A percentile compares a stretch with the other conserved stretches of the same genome.
Conservation (phyloP, 2,797 vertebrate genomes). For the Chlorospingus semifuscus region DNA sequence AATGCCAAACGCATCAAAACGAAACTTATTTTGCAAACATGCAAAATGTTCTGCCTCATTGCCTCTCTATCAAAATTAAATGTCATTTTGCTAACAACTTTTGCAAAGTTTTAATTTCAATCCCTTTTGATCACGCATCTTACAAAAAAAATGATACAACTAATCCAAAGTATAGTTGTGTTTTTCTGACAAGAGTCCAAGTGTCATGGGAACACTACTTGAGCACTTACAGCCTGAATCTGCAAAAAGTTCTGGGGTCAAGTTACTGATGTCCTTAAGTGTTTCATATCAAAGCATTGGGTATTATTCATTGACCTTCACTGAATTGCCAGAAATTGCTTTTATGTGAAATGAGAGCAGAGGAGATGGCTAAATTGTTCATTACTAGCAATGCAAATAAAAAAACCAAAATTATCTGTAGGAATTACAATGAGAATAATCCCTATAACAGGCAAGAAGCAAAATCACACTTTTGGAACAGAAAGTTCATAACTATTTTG, state of each 20-base stretch:
- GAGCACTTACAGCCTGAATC: constrained; percentile 15
- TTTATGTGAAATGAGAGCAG: constrained; percentile 32
- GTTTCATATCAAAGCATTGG: constrained; percentile 27
- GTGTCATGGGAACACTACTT: not conserved
- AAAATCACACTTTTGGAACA: not conserved
- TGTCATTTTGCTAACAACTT: constrained; percentile 66
- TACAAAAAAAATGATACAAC: not conserved
- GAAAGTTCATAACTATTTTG: constrained; percentile 7
- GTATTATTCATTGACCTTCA: constrained; percentile 34
- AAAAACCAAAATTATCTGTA: not conserved
- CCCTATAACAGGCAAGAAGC: not conserved
- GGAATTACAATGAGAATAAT: not conserved
- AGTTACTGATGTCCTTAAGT: constrained; percentile 10
- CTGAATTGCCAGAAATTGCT: constrained; percentile 34
- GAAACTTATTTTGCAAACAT: constrained; percentile 75
- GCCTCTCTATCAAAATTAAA: constrained; percentile 61
- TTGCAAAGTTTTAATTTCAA: constrained; percentile 54
- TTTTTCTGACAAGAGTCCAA: not conserved
- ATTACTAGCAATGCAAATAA: not conserved
- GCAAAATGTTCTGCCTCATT: constrained; percentile 67
- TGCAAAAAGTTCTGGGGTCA: constrained; percentile 33
- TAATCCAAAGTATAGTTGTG: not conserved
- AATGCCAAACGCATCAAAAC: constrained; percentile 72
- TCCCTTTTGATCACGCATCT: not conserved
- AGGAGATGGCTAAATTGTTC: constrained; percentile 10